phyloP scores from a whole-genome alignment of 2,113 vertebrate genomes.

The Antennarius striatus region DNA sequence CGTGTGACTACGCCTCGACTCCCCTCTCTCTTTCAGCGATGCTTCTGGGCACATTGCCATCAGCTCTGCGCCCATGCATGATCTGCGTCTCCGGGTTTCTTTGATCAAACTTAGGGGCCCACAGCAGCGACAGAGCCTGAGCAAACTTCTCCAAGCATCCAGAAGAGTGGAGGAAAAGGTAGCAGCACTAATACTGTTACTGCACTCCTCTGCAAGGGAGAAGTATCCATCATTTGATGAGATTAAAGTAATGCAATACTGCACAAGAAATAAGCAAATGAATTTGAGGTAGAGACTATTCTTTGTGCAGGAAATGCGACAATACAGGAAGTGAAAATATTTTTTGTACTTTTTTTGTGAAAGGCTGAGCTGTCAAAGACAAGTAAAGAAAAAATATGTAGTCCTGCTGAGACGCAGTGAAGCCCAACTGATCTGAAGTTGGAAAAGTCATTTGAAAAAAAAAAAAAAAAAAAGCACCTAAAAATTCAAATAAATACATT shows the following conservation, averaged over 20 bases:
- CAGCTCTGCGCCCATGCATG: constrained; percentile 36
- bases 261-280: too few relatives aligned
- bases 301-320: too few relatives aligned
- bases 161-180: constrained; percentile 2
- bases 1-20: constrained; percentile 34
- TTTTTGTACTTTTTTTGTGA: too few relatives aligned
- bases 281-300: too few relatives aligned
- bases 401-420: too few relatives aligned
- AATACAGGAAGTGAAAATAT: too few relatives aligned
- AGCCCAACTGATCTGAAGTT: too few relatives aligned
- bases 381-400: too few relatives aligned
- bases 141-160: constrained; percentile 19
- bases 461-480: too few relatives aligned
- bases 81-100: constrained; percentile 46
- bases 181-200: not conserved
- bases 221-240: not conserved
- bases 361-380: too few relatives aligned
- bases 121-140: constrained; percentile 24
- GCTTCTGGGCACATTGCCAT: constrained; percentile 62
- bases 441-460: too few relatives aligned
- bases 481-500: not conserved
- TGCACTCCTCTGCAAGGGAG: not conserved
- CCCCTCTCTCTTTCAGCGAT: constrained; percentile 22
- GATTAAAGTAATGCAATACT: not conserved
- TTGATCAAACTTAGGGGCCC: constrained; percentile 61